Evolutionary conservation across 2,888 invertebrate genomes (phyloP).

Genomic region (Mylabris sibirica): DNA sequence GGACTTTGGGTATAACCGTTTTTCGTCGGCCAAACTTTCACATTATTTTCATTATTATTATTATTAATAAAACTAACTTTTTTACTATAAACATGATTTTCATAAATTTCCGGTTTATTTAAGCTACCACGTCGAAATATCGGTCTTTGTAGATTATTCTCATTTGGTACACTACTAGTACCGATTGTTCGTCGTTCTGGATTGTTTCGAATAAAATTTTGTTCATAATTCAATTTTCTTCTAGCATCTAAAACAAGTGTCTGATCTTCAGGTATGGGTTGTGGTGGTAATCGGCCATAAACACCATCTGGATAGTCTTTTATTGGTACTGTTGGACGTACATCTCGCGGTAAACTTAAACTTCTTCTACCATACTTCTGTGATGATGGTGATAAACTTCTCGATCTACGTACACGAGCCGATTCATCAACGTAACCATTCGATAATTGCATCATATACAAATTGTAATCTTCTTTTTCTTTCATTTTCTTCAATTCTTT

Average conservation of each 20-base stretch:
- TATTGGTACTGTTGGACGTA: not conserved
- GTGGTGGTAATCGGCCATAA: constrained; percentile 12
- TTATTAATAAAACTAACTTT: constrained; percentile 64
- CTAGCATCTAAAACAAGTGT: constrained; percentile 30
- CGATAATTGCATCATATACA: constrained; percentile 51
- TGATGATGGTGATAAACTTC: constrained; percentile 62
- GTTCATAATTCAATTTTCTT: constrained; percentile 30
- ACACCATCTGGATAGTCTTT: not conserved
- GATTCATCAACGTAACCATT: constrained; percentile 55
- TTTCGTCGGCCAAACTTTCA: constrained; percentile 62
- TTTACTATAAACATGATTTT: constrained; percentile 56
- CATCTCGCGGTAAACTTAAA: constrained; percentile 56
- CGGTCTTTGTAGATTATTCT: constrained; percentile 54
- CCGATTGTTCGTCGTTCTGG: constrained; percentile 49
- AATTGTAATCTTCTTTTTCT: constrained; percentile 68
- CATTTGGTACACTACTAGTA: constrained; percentile 28
- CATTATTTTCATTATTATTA: constrained; percentile 33
- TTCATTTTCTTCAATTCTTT: constrained; percentile 71
- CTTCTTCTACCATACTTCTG: constrained; percentile 58
- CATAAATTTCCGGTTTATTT: constrained; percentile 49
- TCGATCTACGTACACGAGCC: constrained; percentile 55
- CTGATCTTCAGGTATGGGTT: constrained; percentile 39
- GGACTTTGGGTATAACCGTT: constrained; percentile 60
- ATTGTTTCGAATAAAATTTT: constrained; percentile 43
- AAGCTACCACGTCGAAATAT: constrained; percentile 66